Base-by-base conservation (phyloP, 2,888 invertebrate genomes). In the Caenorhabditis angaria region DNA sequence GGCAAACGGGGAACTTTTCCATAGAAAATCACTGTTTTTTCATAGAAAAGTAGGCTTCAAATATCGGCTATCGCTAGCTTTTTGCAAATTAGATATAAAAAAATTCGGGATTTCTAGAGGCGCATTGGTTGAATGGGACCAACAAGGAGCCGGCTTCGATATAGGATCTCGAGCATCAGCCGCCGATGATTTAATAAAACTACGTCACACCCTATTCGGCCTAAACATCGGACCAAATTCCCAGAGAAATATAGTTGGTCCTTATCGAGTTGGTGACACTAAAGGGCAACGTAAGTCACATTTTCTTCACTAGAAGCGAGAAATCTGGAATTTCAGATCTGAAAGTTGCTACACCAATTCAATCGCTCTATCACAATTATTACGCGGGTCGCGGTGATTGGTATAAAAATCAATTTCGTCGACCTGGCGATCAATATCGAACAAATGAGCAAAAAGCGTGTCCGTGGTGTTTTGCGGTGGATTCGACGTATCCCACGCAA, bases 391-490 rank as follows among this genome's bases (percentile, higher is more conserved):
- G 71, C 48, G 76, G 74, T 12, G 78, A 78, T 35, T 78, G 78
- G 78, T 78, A 78, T 60, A 69, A 70, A 24, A 74, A 62, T 59
- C 71, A 76, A 24, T 78, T 78, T 57, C 32, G 48, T 22, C 48
- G 74, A 22, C 76, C 78, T n/a, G 70, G 81, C 35, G 82, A 83
- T 58, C 74, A 81, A 60, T 76, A 80, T 22, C 70, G 79, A 27
- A 83, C 82, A 6, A 68, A 76, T 41, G 58, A 72, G 25, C 79
- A 82, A 28, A 54, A 74, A 57, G 82, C 81, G 3, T 83, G 81
- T 68, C 82, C 82, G 0, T 83, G 82, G 82, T 83, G 82, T 29
- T 81, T 76, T 29, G 82, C 77, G 24, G 76, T 76, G 0, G 81
- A 81, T 25, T 55, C 76, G 1, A 65, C 62, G 0, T 76, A 78